Percentiles rank a stretch among this genome's conserved stretches.
These are phyloP conservation scores for Ricordea florida DNA, from an alignment of 92 coral and sea anemone species.

Conservation along the genomic window DNA sequence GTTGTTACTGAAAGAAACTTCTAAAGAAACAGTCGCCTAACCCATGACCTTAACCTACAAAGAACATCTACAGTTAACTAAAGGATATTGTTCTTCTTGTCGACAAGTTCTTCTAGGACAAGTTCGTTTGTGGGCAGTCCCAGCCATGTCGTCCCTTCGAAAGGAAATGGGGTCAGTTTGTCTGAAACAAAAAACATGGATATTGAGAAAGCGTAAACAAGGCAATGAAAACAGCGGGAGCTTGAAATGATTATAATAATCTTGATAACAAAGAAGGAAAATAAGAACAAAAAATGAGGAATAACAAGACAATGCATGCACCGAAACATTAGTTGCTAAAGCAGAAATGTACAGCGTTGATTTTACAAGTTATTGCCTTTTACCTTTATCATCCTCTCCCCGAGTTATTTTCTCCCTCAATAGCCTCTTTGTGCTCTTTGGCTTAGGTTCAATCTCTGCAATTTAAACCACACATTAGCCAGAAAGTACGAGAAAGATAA, in stretches of 20 bases:
- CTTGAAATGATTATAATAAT: neutral
- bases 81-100: constrained; percentile 88
- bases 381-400: constrained; percentile 82
- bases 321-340: neutral
- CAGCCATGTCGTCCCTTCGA: constrained; percentile 83
- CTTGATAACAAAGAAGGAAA: neutral
- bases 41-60: neutral
- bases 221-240: too few species aligned
- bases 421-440: constrained; percentile 86
- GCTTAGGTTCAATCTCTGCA: constrained; percentile 89
- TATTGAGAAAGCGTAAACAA: neutral
- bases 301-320: neutral
- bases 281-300: neutral
- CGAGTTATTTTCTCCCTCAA: constrained; percentile 80
- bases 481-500: neutral
- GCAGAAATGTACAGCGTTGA: too few species aligned
- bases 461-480: too few species aligned
- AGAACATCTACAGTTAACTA: neutral
- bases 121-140: constrained; percentile 95
- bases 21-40: too few species aligned
- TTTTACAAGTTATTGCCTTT: neutral
- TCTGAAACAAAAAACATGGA: constrained; percentile 31
- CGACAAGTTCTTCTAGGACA: constrained; percentile 61
- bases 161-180: constrained; percentile 71
- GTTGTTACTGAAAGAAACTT: neutral